These are phyloP conservation scores for Phylloscopus trochiloides DNA, from an alignment of 2,113 vertebrate genomes.

Conservation along the genomic window DNA sequence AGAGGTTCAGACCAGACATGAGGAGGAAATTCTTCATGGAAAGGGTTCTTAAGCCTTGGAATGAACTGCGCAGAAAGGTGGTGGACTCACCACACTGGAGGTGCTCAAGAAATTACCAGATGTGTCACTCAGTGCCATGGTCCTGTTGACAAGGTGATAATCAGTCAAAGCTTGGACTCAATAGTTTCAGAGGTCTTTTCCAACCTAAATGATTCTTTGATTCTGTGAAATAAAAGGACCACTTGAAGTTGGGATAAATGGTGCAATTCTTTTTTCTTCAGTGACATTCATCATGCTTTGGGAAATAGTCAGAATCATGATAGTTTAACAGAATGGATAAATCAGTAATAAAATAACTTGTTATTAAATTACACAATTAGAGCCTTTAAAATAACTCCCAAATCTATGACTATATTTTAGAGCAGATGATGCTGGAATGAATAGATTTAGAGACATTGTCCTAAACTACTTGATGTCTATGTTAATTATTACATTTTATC, in stretches of 20 bases:
- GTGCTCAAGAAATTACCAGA: neutral
- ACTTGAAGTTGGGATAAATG: neutral
- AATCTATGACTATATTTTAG: neutral
- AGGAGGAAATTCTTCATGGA: neutral
- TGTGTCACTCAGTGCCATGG: too few species aligned
- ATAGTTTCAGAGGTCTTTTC: neutral
- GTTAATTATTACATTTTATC: neutral
- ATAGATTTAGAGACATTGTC: neutral
- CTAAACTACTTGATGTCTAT: neutral
- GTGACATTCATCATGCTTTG: neutral
- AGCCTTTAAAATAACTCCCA: neutral
- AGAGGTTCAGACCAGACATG: neutral
- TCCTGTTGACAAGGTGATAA: neutral
- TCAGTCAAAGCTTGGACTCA: too few species aligned
- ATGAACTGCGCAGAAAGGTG: too few species aligned
- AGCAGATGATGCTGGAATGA: neutral
- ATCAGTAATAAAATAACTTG: neutral
- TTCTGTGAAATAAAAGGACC: neutral
- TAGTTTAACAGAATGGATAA: neutral
- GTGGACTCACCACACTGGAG: fast-evolving
- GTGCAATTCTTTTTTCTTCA: neutral
- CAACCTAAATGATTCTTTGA: neutral
- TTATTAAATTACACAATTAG: neutral
- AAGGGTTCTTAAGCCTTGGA: neutral
- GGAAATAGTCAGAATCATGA: neutral